Base-by-base conservation (phyloP, 1,140 invertebrate genomes). In the Planococcus citri region DNA sequence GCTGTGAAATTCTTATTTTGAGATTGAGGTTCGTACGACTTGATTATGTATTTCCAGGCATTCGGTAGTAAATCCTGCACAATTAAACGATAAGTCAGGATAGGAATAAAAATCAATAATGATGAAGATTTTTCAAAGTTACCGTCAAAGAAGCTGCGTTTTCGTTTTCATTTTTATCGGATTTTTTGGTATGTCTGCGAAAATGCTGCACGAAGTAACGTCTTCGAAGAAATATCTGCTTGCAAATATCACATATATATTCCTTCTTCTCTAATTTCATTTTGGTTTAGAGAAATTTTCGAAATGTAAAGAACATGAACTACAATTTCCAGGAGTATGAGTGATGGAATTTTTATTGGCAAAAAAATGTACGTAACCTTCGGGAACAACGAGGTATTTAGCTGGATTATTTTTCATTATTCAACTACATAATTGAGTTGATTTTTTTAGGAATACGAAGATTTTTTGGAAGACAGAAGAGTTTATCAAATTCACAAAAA, bases 231-330 rank as follows among this genome's bases (percentile, higher is more conserved):
- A 64, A 64, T 9, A 64, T 64, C 24, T 64, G 60, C 24, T 64
- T 64, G 17, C 60, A 64, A 6, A 64, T 64, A 64, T 64, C 60
- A 17, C 60, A 64, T 4, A 64, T 64, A 21, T 64, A 64, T 25
- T 64, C 60, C 9, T 27, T 24, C 17, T 64, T 64, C 20, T 64
- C 60, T 22, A 64, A 17, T 17, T 64, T 64, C 60, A 64, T 64
- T 64, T 64, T 64, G 4, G 6, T 8, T 4, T 6, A 60, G 17
- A 60, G 17, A n/a, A n/a, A n/a, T n/a, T n/a, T n/a, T 60, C 6
- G 20, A 60, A 60, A 9, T 6, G 6, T 9, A 60, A 60, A 9
- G n/a, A 60, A 60, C 57, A 60, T 9, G 8, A 60, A 9, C 8
- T 6, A 20, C 20, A n/a, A 60, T 60, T 6, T 6, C 57, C 4